Evolutionary conservation across 64 coral and sea anemone genomes (phyloP), one percentile per base, ranked within the genome.

Genomic region (Stichodactyla mertensii): DNA sequence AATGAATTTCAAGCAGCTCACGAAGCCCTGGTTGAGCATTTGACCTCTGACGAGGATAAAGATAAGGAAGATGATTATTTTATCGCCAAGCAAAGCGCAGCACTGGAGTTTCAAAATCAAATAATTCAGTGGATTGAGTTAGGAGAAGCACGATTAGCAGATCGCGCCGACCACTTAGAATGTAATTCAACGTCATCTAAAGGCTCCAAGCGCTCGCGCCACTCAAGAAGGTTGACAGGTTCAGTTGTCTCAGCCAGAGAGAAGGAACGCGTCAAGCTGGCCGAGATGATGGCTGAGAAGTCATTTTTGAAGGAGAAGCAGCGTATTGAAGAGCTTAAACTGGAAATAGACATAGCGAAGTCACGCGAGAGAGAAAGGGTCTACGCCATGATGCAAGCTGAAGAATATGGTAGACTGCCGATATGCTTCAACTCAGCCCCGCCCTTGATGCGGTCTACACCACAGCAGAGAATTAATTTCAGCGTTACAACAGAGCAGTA

Each of bases 281-380:
- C 78, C 16, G 52, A 81, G 14, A 81, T 89, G 80, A 61, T 31
- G 7, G 78, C 52, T 20, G 78, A 81, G 26, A 81, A 22, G 9
- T 81, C 78, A 12, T 16, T 81, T 19, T 28, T 81, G 5, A 81
- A 54, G 53, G n/a, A 53, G 26, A 23, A 31, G n/a, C 78, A 55
- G 15, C n/a, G 26, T 7, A 52, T 81, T 81, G 78, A 81, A 81
- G 79, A 89, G 8, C 67, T 89, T 16, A 77, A 61, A 62, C 31
- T 88, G n/a, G 78, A 89, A 15, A 83, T 9, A 57, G 62, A 70
- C 54, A 83, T 89, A 64, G 88, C 79, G 12, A 89, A 89, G 6
- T 61, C 87, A 54, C 59, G 82, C 28, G 79, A 58, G 4, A 22
- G 87, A 71, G 78, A 82, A 66, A 83, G 52, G 27, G 79, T 82